Evolutionary conservation across 2,888 invertebrate genomes (phyloP).

Genomic region (Apodemia hepburni): DNA sequence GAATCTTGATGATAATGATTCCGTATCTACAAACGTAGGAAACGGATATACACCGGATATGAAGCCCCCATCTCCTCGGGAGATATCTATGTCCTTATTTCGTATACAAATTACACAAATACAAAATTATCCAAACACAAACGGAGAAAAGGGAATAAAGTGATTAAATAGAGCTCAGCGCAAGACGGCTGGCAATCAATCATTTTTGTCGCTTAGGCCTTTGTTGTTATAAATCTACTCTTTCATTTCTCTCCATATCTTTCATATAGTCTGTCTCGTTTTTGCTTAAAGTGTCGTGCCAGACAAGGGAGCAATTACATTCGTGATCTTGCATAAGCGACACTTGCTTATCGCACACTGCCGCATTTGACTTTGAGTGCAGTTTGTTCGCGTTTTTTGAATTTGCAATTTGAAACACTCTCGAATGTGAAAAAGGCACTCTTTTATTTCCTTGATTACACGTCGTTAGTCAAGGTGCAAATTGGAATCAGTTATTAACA

Average conservation of each 20-base stretch:
- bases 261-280: slow-evolving; percentile 53
- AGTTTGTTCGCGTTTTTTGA: slow-evolving; percentile 71
- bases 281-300: slow-evolving; percentile 76
- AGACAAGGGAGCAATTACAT: slow-evolving; percentile 81
- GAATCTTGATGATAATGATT: not conserved
- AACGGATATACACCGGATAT: slow-evolving; percentile 63
- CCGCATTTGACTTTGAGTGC: slow-evolving; percentile 76
- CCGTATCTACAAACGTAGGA: slow-evolving; percentile 47
- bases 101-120: slow-evolving; percentile 78
- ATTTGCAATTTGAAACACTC: slow-evolving; percentile 76
- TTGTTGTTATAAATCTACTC: slow-evolving; percentile 52
- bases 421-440: slow-evolving; percentile 49
- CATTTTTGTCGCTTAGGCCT: slow-evolving; percentile 77
- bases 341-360: slow-evolving; percentile 76
- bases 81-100: slow-evolving; percentile 68
- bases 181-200: slow-evolving; percentile 80
- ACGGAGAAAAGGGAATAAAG: slow-evolving; percentile 81
- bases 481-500: slow-evolving; percentile 6
- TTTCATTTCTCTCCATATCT: slow-evolving; percentile 50
- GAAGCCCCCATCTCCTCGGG: slow-evolving; percentile 53
- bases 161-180: slow-evolving; percentile 81
- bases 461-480: slow-evolving; percentile 26
- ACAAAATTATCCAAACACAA: slow-evolving; percentile 78
- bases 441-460: slow-evolving; percentile 34
- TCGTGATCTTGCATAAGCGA: slow-evolving; percentile 81